These are phyloP conservation scores for Epizoanthus illoricatus DNA, from an alignment of 92 coral and sea anemone species.

Conservation along the genomic window DNA sequence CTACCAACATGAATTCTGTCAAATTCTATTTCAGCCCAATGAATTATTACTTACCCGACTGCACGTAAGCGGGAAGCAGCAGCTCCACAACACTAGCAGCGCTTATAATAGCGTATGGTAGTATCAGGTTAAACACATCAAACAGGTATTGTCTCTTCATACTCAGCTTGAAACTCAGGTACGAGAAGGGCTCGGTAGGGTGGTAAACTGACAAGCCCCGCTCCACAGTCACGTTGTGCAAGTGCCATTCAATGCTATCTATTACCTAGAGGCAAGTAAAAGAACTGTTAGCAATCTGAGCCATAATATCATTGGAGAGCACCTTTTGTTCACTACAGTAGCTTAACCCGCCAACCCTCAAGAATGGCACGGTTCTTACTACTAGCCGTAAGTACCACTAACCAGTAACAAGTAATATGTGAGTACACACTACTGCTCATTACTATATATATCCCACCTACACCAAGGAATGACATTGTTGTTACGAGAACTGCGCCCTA, in stretches of 20 bases:
- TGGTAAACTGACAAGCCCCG: not conserved
- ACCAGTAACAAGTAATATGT: no score
- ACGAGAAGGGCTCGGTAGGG: slow-evolving; percentile 27
- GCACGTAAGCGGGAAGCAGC: slow-evolving; percentile 35
- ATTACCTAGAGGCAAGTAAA: slow-evolving; percentile 14
- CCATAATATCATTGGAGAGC: no score
- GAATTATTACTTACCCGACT: slow-evolving; percentile 9
- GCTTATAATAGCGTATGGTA: slow-evolving; percentile 36
- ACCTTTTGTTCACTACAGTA: no score
- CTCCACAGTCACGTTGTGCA: slow-evolving; percentile 36
- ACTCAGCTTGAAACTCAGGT: slow-evolving; percentile 14
- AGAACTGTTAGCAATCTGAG: no score
- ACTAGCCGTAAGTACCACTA: no score
- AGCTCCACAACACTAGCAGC: slow-evolving; percentile 34
- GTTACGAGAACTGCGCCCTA: no score
- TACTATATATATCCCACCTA: no score
- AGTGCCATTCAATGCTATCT: slow-evolving; percentile 37
- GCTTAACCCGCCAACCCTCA: no score
- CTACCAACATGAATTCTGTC: not conserved
- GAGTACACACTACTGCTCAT: no score
- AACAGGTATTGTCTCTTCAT: slow-evolving; percentile 43
- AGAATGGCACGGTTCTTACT: no score
- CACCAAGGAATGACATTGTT: no score
- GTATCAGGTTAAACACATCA: slow-evolving; percentile 35
- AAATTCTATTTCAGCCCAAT: not conserved